Base-by-base conservation (phyloP, 2,888 invertebrate species). In the Imbricaverruca yamaguchii region DNA sequence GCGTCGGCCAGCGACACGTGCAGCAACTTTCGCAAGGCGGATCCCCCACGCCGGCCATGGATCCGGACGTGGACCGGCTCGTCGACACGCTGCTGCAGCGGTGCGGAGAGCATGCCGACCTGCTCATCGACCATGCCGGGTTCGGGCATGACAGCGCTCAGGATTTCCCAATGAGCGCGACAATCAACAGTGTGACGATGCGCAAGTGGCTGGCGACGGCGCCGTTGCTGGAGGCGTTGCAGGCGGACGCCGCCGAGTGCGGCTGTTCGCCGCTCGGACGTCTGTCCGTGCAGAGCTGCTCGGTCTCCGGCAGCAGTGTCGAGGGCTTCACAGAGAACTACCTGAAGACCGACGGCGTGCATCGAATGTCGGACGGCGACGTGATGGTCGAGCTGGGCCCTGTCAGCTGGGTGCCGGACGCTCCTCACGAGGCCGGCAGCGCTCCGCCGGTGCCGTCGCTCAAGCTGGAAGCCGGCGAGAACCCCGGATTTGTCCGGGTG, bases 351-450 rank as follows among this genome's bases (percentile, higher is more conserved):
- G n/a, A n/a, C n/a, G n/a, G n/a, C n/a, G n/a, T n/a, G n/a, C n/a
- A n/a, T n/a, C n/a, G 11, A 8, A 4, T 7, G 15, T 65, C 65
- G 7, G 65, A 65, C 65, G 6, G 8, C 65, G 65, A 65, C 65
- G n/a, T 23, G n/a, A 65, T 65, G 65, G 21, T 65, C 65, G 65
- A 65, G n/a, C 65, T 65, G n/a, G n/a, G n/a, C n/a, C n/a, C n/a
- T n/a, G n/a, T n/a, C n/a, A n/a, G n/a, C n/a, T n/a, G n/a, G n/a
- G 65, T 11, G 65, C 7, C 21, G 21, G 18, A 11, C 6, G 61
- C 13, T 11, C 13, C 6, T 6, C 12, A 18, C 6, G 15, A 61
- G 61, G 65, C 11, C n/a, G 65, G 65, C 3, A 23, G n/a, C n/a
- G n/a, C 21, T 4, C n/a, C 21, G 65, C 8, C n/a, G 65, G 65